phyloP scores from a whole-genome alignment of 1,140 invertebrate genomes.

The Diorhabda elongata region DNA sequence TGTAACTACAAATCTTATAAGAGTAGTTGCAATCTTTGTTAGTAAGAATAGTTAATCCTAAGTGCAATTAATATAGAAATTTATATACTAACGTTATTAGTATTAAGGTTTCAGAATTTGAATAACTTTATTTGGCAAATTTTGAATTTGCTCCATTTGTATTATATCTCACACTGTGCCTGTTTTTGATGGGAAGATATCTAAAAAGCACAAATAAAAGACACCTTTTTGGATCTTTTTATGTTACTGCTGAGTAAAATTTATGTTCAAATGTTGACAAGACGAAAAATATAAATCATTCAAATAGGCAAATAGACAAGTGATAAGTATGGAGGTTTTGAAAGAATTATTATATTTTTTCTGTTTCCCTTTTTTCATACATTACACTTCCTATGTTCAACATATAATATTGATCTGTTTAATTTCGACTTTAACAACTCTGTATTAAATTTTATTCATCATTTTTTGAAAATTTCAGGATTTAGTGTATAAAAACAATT shows the following conservation, averaged over 20 bases:
- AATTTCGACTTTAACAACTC: no score
- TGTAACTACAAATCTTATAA: conserved; percentile 23
- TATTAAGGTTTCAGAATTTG: conserved; percentile 22
- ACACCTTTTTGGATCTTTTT: conserved; percentile 9
- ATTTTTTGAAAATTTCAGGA: no score
- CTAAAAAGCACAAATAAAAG: neutral
- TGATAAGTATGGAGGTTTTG: no score
- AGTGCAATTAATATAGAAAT: conserved; percentile 44
- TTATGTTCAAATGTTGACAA: no score
- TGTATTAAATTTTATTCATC: no score
- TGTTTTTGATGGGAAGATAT: neutral
- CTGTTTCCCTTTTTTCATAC: no score
- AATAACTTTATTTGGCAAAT: conserved; percentile 27
- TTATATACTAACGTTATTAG: conserved; percentile 38
- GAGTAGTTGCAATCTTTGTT: conserved; percentile 29
- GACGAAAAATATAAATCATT: no score
- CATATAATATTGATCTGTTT: no score
- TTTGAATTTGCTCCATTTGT: conserved; percentile 27
- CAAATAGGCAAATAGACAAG: no score
- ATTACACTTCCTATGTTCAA: no score
- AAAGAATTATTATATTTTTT: no score
- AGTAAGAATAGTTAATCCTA: conserved; percentile 31
- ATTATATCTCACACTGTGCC: conserved; percentile 16
- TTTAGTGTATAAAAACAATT: no score
- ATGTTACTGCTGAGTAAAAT: neutral